These are phyloP conservation scores for Brachymystax lenok DNA, from an alignment of 2,797 vertebrate species.

Conservation along the genomic window DNA sequence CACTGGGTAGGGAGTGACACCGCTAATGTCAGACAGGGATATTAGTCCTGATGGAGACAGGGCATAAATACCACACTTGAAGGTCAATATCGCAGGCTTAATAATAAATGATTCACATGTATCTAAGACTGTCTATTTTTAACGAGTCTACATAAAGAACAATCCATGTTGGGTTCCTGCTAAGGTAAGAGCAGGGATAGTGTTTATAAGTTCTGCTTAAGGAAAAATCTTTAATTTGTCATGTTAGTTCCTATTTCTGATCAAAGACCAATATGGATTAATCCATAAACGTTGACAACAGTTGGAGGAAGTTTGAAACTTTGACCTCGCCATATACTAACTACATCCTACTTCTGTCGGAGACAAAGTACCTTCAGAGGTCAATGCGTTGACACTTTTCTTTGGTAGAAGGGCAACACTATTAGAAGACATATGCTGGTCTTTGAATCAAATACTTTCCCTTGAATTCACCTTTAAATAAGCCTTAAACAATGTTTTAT, in stretches of 20 bases:
- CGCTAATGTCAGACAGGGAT: constrained; percentile 48
- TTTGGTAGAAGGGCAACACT: too few relatives aligned
- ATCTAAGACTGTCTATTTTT: background rate
- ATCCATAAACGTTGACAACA: constrained; percentile 40
- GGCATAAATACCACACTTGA: constrained; percentile 77
- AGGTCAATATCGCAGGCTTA: constrained; percentile 51
- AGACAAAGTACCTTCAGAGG: constrained; percentile 43
- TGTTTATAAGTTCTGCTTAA: background rate
- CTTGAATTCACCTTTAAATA: too few relatives aligned
- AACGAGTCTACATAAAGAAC: background rate
- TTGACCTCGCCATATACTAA: constrained; percentile 36
- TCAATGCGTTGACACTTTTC: constrained; percentile 17
- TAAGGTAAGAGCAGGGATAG: background rate
- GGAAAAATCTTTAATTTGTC: background rate
- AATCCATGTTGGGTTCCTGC: constrained; percentile 12
- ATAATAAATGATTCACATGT: too few relatives aligned
- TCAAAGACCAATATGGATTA: background rate
- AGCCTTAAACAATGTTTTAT: too few relatives aligned
- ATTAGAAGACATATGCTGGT: too few relatives aligned
- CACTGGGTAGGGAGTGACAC: constrained; percentile 58
- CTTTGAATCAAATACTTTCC: too few relatives aligned
- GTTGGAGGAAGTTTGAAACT: constrained; percentile 36
- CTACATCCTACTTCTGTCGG: constrained; percentile 16
- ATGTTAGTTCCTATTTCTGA: background rate
- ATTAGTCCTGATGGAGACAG: constrained; percentile 67